Conservation (phyloP, 2,888 invertebrate species). For the Kryphioiulus occultus region DNA sequence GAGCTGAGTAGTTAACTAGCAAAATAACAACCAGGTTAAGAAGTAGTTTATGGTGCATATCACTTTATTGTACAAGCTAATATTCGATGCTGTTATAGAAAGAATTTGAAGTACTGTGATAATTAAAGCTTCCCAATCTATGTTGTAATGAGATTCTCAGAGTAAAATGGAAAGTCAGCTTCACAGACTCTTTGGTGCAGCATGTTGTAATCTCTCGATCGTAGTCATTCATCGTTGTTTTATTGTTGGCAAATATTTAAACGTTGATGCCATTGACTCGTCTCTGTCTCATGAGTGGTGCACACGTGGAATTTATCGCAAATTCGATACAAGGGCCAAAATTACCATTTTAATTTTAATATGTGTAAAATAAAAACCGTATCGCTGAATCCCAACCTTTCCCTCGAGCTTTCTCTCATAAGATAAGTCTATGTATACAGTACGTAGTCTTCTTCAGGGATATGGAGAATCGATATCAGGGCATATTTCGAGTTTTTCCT, state of each 20-base stretch:
- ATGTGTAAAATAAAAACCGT: not conserved
- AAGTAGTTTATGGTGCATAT: too few species aligned
- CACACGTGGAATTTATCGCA: constrained; percentile 18
- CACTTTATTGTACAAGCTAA: too few species aligned
- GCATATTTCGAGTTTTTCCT: not conserved
- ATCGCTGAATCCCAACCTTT: not conserved
- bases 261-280: not conserved
- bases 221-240: not conserved
- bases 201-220: not conserved
- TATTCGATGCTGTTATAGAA: too few species aligned
- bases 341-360: constrained; percentile 24
- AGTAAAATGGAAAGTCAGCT: too few species aligned
- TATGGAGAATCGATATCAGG: constrained; percentile 11
- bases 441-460: not conserved
- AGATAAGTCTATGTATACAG: not conserved
- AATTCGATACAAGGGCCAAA: not conserved
- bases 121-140: too few species aligned
- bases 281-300: not conserved
- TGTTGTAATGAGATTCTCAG: too few species aligned
- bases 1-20: too few species aligned
- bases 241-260: not conserved
- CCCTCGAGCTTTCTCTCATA: not conserved
- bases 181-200: too few species aligned
- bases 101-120: too few species aligned
- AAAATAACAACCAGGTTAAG: too few species aligned